phyloP scores from a whole-genome alignment of 2,888 invertebrate species.

The Melinaea menophilus region DNA sequence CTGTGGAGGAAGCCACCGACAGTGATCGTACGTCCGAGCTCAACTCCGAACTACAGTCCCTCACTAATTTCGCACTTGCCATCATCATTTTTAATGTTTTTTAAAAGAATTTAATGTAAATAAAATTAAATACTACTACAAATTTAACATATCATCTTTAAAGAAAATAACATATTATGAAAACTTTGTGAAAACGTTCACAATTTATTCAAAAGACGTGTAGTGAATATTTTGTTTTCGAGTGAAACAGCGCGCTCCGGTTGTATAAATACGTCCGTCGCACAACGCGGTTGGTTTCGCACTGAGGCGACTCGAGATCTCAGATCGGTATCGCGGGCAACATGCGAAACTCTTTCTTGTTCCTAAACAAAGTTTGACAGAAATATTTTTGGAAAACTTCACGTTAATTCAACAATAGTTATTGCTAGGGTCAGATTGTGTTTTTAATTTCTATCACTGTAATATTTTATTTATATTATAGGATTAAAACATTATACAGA shows the following conservation, averaged over 20 bases:
- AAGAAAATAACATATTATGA: slow-evolving; percentile 8
- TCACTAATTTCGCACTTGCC: slow-evolving; percentile 75
- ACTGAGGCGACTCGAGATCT: slow-evolving; percentile 42
- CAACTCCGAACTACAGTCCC: slow-evolving; percentile 74
- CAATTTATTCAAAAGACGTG: slow-evolving; percentile 35
- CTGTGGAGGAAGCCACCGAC: slow-evolving; percentile 74
- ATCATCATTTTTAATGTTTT: slow-evolving; percentile 64
- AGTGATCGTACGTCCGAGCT: slow-evolving; percentile 72
- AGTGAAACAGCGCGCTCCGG: slow-evolving; percentile 46
- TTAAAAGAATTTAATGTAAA: slow-evolving; percentile 12
- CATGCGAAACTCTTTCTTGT: slow-evolving; percentile 30
- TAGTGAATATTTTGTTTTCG: slow-evolving; percentile 33
- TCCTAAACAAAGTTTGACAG: slow-evolving; percentile 27
- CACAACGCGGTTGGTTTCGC: slow-evolving; percentile 46
- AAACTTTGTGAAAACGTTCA: slow-evolving; percentile 20
- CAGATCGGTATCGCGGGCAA: slow-evolving; percentile 27
- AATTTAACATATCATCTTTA: slow-evolving; percentile 14
- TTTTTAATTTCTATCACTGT: neutral
- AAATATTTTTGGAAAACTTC: slow-evolving; percentile 24
- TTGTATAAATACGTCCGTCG: slow-evolving; percentile 45
- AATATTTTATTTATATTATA: too few relatives aligned
- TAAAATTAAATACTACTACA: neutral
- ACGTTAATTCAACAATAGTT: slow-evolving; percentile 23
- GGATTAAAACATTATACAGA: too few relatives aligned
- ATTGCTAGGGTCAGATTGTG: slow-evolving; percentile 5